A percentile compares a stretch with the other conserved stretches of the same genome.
Evolutionary conservation across 2,797 vertebrate species (phyloP).

Genomic region (Glossophaga mutica): DNA sequence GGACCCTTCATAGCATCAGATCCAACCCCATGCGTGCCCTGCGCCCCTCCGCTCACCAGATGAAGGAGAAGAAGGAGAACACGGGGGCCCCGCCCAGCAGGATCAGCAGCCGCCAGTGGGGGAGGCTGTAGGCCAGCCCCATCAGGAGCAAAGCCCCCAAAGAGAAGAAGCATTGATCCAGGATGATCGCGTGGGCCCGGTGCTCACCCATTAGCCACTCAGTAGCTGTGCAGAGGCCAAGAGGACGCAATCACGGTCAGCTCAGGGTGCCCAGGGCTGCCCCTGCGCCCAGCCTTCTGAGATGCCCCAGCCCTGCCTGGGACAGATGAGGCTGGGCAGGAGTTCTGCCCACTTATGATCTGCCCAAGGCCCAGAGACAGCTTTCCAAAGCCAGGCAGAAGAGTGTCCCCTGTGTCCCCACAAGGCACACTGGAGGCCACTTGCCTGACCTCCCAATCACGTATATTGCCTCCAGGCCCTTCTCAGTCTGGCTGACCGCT

Average conservation of each 20-base stretch:
- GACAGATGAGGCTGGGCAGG: not conserved
- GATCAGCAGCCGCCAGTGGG: constrained; percentile 89
- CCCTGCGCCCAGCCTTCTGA: not conserved
- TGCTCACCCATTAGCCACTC: constrained; percentile 89
- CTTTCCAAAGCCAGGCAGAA: not conserved
- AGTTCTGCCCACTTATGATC: not conserved
- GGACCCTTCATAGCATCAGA: not conserved
- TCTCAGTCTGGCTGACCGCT: too few species aligned
- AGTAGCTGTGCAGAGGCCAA: constrained; percentile 78
- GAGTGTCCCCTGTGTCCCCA: not conserved
- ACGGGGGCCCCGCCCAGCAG: constrained; percentile 83
- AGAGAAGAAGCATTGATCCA: constrained; percentile 81
- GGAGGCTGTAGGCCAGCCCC: constrained; percentile 84
- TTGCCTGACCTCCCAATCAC: not conserved
- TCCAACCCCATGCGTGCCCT: rapidly evolving
- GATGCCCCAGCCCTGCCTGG: not conserved
- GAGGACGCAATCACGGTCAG: not conserved
- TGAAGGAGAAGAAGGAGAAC: constrained; percentile 79
- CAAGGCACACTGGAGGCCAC: too few species aligned
- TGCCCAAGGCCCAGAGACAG: not conserved
- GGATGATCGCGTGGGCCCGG: constrained; percentile 83
- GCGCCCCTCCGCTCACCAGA: constrained; percentile 81
- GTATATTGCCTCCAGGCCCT: rapidly evolving
- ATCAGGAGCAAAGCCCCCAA: constrained; percentile 84
- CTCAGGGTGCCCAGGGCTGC: not conserved